Conservation (phyloP, 2,797 vertebrate genomes). For the Pterois miles region DNA sequence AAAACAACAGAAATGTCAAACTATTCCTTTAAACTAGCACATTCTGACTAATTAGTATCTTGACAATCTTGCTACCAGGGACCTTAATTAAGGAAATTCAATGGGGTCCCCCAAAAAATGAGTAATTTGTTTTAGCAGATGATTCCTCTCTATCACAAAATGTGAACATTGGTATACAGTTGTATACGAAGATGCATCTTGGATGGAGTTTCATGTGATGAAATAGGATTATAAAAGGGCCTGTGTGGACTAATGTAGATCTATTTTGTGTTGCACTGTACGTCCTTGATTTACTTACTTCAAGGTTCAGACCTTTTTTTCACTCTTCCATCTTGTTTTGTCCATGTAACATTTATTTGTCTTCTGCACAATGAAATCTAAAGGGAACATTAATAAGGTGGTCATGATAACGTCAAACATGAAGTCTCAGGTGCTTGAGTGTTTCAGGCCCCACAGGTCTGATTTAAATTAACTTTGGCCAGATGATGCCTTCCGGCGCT, state of each 20-base stretch:
- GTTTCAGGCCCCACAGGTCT: constrained; percentile 25
- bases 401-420: constrained; percentile 1
- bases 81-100: background rate
- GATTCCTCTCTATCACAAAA: background rate
- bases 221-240: background rate
- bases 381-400: constrained; percentile 14
- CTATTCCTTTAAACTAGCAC: background rate
- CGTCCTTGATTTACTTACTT: background rate
- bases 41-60: background rate
- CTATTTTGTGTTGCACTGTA: background rate
- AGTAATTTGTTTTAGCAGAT: background rate
- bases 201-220: background rate
- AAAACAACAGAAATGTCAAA: background rate
- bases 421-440: constrained; percentile 31
- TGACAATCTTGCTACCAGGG: background rate
- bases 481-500: constrained; percentile 36
- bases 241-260: background rate
- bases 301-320: background rate
- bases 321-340: constrained; percentile 4
- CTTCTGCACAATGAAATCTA: constrained; percentile 9
- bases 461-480: constrained; percentile 36
- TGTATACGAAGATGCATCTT: background rate
- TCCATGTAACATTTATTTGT: constrained; percentile 14
- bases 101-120: background rate
- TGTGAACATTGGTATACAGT: background rate